Conservation (phyloP, 2,797 vertebrate species). For the Sebastes vulpes region DNA sequence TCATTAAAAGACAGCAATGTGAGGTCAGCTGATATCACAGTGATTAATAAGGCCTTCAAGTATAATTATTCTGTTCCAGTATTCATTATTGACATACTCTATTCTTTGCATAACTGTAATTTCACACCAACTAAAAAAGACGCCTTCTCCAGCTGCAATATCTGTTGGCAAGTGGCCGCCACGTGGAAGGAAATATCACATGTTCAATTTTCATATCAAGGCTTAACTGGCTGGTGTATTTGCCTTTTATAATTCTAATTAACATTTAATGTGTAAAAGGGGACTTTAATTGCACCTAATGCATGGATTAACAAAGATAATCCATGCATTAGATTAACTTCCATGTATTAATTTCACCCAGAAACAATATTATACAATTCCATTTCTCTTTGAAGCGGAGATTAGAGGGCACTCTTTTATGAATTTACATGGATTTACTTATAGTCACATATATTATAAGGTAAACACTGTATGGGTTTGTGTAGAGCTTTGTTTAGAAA, state of each 20-base stretch:
- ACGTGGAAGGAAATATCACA: constrained; percentile 13
- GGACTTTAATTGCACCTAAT: constrained; percentile 44
- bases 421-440: constrained; percentile 15
- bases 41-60: constrained; percentile 23
- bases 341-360: constrained; percentile 11
- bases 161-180: neutral
- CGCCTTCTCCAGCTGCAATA: neutral
- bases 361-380: constrained; percentile 27
- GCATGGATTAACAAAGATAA: constrained; percentile 52
- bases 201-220: constrained; percentile 18
- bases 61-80: neutral
- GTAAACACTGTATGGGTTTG: neutral
- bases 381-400: constrained; percentile 3
- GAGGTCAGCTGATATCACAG: constrained; percentile 21
- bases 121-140: neutral
- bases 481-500: neutral
- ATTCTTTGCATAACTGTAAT: neutral
- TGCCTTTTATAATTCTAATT: constrained; percentile 20
- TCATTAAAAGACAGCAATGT: neutral
- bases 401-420: constrained; percentile 14
- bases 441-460: neutral
- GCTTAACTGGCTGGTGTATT: neutral
- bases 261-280: constrained; percentile 11
- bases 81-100: neutral
- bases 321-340: constrained; percentile 34